Conservation (phyloP, 2,888 invertebrate species). For the Rhamnusium bicolor region DNA sequence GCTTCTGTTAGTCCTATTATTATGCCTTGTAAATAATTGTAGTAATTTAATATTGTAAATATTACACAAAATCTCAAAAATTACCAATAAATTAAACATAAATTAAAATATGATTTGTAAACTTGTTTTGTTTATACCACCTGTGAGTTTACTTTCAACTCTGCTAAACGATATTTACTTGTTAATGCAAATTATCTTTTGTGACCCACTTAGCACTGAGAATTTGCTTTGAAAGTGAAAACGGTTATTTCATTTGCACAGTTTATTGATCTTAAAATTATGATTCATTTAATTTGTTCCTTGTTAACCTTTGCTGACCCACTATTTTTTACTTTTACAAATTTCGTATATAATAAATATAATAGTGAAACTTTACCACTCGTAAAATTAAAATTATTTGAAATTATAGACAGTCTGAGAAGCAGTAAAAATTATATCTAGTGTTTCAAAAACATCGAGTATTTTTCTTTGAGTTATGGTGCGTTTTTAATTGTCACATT, state of each 20-base stretch:
- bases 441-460: too few relatives aligned
- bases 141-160: slow-evolving; percentile 52
- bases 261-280: slow-evolving; percentile 31
- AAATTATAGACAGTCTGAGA: too few relatives aligned
- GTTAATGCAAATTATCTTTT: slow-evolving; percentile 56
- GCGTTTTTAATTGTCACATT: too few relatives aligned
- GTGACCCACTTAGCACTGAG: slow-evolving; percentile 53
- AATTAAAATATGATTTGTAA: slow-evolving; percentile 46
- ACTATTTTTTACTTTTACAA: slow-evolving; percentile 1
- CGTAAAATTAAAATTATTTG: too few relatives aligned
- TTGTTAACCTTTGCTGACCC: slow-evolving; percentile 21
- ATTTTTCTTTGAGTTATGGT: too few relatives aligned
- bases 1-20: too few relatives aligned
- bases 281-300: slow-evolving; percentile 22
- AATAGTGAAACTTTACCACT: neutral
- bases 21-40: neutral
- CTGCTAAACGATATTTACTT: slow-evolving; percentile 53
- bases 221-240: slow-evolving; percentile 46
- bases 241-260: slow-evolving; percentile 29
- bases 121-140: slow-evolving; percentile 47
- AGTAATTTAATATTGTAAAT: neutral
- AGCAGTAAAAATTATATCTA: too few relatives aligned
- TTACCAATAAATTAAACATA: slow-evolving; percentile 5
- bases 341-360: too few relatives aligned
- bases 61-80: neutral